Conservation (phyloP, 2,888 invertebrate species). For the Thera britannica region DNA sequence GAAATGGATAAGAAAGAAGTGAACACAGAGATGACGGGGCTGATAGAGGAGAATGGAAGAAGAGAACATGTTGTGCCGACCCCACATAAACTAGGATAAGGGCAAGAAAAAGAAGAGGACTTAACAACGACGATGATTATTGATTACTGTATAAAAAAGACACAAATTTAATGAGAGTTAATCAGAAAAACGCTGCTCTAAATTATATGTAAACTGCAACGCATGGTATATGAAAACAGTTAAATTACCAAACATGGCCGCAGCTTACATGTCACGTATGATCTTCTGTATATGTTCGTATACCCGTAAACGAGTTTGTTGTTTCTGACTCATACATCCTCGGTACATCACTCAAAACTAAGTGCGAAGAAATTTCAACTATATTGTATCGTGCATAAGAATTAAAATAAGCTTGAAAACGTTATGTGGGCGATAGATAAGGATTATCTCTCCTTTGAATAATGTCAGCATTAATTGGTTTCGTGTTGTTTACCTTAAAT, state of each 20-base stretch:
- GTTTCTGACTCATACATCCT: constrained; percentile 62
- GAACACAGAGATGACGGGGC: too few relatives aligned
- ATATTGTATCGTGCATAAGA: constrained; percentile 45
- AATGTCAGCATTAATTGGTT: constrained; percentile 40
- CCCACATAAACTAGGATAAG: too few relatives aligned
- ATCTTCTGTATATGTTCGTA: constrained; percentile 57
- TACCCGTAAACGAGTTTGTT: constrained; percentile 57
- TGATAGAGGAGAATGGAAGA: too few relatives aligned
- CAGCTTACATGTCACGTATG: constrained; percentile 58
- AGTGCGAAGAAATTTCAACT: constrained; percentile 48
- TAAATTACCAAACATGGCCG: constrained; percentile 67
- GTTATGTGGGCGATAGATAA: constrained; percentile 70
- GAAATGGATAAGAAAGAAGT: too few relatives aligned
- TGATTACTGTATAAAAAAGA: too few relatives aligned
- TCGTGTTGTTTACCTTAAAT: constrained; percentile 27
- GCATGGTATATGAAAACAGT: constrained; percentile 57
- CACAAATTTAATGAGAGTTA: too few relatives aligned
- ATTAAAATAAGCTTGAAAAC: constrained; percentile 37
- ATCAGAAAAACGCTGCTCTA: constrained; percentile 2
- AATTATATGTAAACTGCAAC: constrained; percentile 32
- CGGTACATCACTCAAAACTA: constrained; percentile 32
- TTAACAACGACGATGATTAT: too few relatives aligned
- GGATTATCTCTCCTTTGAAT: constrained; percentile 53
- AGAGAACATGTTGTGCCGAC: too few relatives aligned
- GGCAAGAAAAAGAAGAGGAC: too few relatives aligned